Base-by-base conservation (phyloP, 2,113 vertebrate species). In the Xiphophorus maculatus region DNA sequence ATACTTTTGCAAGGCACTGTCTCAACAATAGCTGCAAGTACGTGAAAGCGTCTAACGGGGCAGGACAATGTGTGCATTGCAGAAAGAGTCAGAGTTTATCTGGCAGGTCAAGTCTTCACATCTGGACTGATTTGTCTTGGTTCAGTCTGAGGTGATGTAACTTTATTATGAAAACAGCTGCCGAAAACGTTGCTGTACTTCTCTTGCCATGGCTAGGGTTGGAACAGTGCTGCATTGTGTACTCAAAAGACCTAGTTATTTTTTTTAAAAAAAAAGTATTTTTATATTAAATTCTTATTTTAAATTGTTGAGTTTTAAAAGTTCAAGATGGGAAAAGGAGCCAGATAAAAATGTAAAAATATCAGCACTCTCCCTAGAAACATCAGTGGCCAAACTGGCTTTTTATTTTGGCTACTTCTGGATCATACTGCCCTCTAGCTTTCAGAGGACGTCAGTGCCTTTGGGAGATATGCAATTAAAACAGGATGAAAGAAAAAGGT, bases 341-440 rank as follows among this genome's bases (percentile, higher is more conserved):
- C 22, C 17, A 58, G 22, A 58, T 25, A 58, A 58, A 58, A 58
- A 25, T 19, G 5, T 25, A 10, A 22, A 37, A 25, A 17, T 58
- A 58, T 58, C 51, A n/a, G 51, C 22, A 58, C 9, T 10, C 22
- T 9, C 51, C 22, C 51, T n/a, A 37, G 35, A 37, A 37, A 37
- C 35, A 3, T 37, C 35, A 37, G 2, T 37, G 10, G 35, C 35
- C 35, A 37, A 37, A 37, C 35, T 37, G 35, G 10, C 35, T 12
- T 37, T 37, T 37, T 37, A 11, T 11, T 29, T 62, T 3, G 3
- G 58, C 42, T 42, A 66, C 66, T 61, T 69, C 63, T 77, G 82
- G 62, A 11, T n/a, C 22, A 0, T 84, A 75, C 90, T 89, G 89
- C 88, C 88, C 89, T 79, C 91, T 90, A 77, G 88, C 77, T 37